Percentiles rank a stretch among this genome's conserved stretches.
Evolutionary conservation across 2,113 vertebrate species (phyloP).

Genomic region (Stercorarius parasiticus): DNA sequence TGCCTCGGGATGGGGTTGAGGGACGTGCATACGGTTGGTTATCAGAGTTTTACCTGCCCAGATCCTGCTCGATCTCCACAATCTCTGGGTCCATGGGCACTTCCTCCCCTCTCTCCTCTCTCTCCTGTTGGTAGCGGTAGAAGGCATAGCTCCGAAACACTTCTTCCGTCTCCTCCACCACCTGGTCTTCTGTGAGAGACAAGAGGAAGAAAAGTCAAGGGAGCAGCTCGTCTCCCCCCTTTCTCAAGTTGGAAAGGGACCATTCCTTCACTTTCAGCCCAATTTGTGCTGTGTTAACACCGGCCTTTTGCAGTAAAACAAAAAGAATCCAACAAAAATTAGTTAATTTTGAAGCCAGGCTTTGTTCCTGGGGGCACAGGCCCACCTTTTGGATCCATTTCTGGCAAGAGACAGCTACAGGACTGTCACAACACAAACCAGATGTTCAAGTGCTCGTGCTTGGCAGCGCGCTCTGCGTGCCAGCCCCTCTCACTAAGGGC

Average conservation of each 20-base stretch:
- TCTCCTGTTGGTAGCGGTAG: conserved; percentile 74
- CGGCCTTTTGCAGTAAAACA: not conserved
- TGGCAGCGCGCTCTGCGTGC: not conserved
- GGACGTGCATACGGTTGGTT: rapidly evolving
- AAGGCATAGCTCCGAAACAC: conserved; percentile 79
- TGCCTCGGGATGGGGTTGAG: not conserved
- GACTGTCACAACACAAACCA: not conserved
- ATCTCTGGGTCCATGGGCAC: conserved; percentile 74
- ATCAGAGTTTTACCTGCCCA: conserved; percentile 45
- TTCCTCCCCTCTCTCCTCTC: conserved; percentile 53
- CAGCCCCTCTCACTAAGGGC: not conserved
- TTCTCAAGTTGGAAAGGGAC: not conserved
- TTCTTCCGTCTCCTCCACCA: conserved; percentile 70
- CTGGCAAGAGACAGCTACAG: not conserved
- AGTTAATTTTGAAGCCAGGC: not conserved
- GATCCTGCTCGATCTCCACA: conserved; percentile 42
- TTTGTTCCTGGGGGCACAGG: not conserved
- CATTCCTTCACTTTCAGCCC: not conserved
- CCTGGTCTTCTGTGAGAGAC: conserved; percentile 69
- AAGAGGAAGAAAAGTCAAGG: not conserved
- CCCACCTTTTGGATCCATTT: not conserved
- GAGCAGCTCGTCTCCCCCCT: rapidly evolving
- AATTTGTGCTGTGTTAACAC: not conserved
- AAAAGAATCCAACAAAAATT: not conserved
- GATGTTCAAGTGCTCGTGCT: not conserved